These are phyloP conservation scores for Gobius niger DNA, from an alignment of 2,113 vertebrate species.

Conservation along the genomic window DNA sequence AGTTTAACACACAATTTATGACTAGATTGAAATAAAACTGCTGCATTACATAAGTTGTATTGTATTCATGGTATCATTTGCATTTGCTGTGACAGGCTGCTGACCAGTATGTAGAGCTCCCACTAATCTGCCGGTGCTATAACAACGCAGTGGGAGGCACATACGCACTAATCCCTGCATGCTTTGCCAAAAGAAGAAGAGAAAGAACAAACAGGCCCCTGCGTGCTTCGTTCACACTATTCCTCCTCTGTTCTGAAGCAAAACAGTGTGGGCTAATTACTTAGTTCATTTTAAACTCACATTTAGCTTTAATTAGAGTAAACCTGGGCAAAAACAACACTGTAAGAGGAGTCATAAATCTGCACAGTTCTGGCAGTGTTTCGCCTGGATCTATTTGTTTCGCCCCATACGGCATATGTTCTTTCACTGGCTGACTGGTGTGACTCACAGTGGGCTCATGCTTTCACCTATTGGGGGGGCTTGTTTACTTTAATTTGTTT, in stretches of 20 bases:
- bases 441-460: slow-evolving; percentile 2
- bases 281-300: slow-evolving; percentile 7
- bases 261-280: neutral
- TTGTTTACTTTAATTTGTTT: slow-evolving; percentile 3
- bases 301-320: slow-evolving; percentile 1
- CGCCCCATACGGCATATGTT: slow-evolving; percentile 5
- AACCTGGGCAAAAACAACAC: neutral
- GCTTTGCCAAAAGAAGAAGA: slow-evolving; percentile 9
- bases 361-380: neutral
- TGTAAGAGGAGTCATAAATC: slow-evolving; percentile 1
- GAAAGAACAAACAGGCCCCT: slow-evolving; percentile 1
- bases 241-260: neutral
- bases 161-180: slow-evolving; percentile 2
- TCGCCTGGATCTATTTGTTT: slow-evolving; percentile 9
- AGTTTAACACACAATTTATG: too few relatives aligned
- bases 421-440: slow-evolving; percentile 7
- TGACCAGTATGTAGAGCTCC: slow-evolving; percentile 10
- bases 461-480: neutral
- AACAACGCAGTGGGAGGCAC: slow-evolving; percentile 8
- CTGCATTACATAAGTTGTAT: neutral
- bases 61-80: slow-evolving; percentile 7
- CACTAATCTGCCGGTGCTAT: slow-evolving; percentile 10
- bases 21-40: neutral
- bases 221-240: neutral
- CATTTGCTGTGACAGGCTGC: slow-evolving; percentile 12